Base-by-base conservation (phyloP, 2,797 vertebrate species). In the Notolepis coatsorum region DNA sequence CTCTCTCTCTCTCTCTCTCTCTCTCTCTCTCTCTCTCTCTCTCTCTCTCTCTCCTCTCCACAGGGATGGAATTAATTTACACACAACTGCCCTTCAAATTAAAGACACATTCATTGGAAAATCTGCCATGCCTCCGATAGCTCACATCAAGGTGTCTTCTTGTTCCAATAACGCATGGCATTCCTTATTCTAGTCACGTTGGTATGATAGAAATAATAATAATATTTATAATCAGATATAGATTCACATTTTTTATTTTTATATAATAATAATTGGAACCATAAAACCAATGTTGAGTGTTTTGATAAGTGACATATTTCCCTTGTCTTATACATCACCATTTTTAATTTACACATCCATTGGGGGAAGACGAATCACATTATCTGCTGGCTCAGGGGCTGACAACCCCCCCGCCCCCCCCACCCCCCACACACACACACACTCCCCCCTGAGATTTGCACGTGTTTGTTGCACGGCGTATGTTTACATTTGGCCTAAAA, bases 401-500 rank as follows among this genome's bases (percentile, higher is more conserved):
- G 60, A 52, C 73, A 75, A 82, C 64, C 75, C 25, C 35, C n/a
- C n/a, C n/a, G n/a, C n/a, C n/a, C n/a, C n/a, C n/a, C n/a, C n/a
- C n/a, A n/a, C n/a, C n/a, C n/a, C n/a, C n/a, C n/a, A n/a, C n/a
- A n/a, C n/a, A n/a, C n/a, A n/a, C n/a, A n/a, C n/a, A 7, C 50
- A 74, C n/a, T n/a, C n/a, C n/a, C 89, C 69, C 65, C 79, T 62
- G 91, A 88, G 91, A 87, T 79, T 88, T 76, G 59, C 81, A 66
- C 76, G 71, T 47, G 51, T 7, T 57, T 67, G 43, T 67, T 49
- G 61, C 53, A 46, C 68, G 68, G 31, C 1, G 51, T 65, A 66
- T 92, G 89, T 92, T 93, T 92, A 91, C 88, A 86, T 90, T 90
- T 83, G 76, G 90, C 82, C 84, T 87, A 90, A 92, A 90, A 86